Conservation (phyloP, 1,140 invertebrate species). For the Bombus pyrosoma region DNA sequence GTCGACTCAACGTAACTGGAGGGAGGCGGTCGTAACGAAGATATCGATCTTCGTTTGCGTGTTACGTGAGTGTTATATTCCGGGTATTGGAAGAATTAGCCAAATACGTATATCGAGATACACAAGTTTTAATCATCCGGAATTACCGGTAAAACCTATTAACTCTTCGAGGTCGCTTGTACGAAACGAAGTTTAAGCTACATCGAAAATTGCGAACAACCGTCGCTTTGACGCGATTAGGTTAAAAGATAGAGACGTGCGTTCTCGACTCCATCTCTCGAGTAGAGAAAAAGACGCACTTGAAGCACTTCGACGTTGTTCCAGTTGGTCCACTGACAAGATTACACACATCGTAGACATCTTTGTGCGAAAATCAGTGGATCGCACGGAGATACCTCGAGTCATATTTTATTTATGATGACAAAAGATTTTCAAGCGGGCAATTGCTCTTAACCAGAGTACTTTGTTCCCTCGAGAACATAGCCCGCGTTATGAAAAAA, state of each 20-base stretch:
- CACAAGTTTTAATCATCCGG: too few species aligned
- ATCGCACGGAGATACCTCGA: not conserved
- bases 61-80: not conserved
- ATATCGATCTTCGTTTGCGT: constrained; percentile 10
- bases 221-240: too few species aligned
- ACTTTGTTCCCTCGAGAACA: constrained; percentile 17
- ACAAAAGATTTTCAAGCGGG: not conserved
- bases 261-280: not conserved
- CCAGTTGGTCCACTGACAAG: too few species aligned
- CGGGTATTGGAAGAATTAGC: not conserved
- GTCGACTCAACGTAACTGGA: not conserved
- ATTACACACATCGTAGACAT: not conserved
- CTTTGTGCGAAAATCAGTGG: not conserved
- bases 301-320: not conserved
- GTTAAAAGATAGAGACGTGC: too few species aligned
- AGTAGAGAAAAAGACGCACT: not conserved
- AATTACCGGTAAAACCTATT: too few species aligned
- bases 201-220: too few species aligned
- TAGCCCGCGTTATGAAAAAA: not conserved
- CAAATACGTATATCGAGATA: too few species aligned
- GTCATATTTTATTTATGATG: not conserved
- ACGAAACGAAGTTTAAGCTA: too few species aligned
- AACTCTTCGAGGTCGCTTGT: too few species aligned
- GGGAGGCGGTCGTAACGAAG: not conserved
- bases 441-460: constrained; percentile 19